phyloP scores from a whole-genome alignment of 2,113 vertebrate genomes.

The Rhabdomys dilectus region DNA sequence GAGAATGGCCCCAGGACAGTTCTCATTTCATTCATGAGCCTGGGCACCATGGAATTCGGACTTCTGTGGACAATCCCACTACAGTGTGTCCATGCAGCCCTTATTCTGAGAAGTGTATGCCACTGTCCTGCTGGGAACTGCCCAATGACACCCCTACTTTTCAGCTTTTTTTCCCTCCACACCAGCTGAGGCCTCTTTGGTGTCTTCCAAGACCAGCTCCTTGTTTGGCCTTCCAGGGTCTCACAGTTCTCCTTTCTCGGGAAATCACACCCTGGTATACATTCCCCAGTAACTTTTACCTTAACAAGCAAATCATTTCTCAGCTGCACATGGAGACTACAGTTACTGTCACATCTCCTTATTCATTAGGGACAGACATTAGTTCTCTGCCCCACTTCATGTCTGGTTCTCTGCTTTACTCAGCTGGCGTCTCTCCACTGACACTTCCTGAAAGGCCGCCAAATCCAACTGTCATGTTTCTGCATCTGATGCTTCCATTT shows the following conservation, averaged over 20 bases:
- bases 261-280: not conserved
- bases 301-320: not conserved
- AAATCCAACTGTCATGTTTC: not conserved
- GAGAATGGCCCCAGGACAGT: not conserved
- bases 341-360: not conserved
- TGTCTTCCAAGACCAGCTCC: not conserved
- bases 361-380: not conserved
- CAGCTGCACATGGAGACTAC: not conserved
- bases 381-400: not conserved
- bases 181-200: not conserved
- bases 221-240: not conserved
- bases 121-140: not conserved
- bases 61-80: not conserved
- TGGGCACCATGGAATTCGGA: not conserved
- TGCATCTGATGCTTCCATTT: not conserved
- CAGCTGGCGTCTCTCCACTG: not conserved
- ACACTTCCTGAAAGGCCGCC: not conserved
- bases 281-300: not conserved
- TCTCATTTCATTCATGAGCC: not conserved
- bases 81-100: not conserved
- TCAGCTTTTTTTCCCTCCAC: not conserved
- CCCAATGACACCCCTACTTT: not conserved
- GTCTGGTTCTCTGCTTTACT: not conserved
- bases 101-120: fast-evolving
- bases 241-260: not conserved